A percentile compares a stretch with the other conserved stretches of the same genome.
Evolutionary conservation across 2,797 vertebrate species (phyloP).

Genomic region (Melanotaenia nigrans): DNA sequence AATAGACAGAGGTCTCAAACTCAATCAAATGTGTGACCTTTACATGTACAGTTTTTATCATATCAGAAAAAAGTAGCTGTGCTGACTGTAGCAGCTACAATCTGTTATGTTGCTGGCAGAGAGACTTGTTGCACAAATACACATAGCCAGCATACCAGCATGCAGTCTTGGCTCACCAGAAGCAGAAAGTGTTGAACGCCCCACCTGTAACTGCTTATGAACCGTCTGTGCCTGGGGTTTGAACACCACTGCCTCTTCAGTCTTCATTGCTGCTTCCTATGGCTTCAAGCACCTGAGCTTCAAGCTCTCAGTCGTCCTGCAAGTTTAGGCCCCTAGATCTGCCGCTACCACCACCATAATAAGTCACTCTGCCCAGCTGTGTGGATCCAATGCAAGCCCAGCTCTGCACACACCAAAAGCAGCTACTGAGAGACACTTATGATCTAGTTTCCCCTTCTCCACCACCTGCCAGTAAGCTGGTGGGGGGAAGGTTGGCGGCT

Average conservation of each 20-base stretch:
- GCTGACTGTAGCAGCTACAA: slow-evolving; percentile 1
- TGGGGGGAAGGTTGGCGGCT: slow-evolving; percentile 19
- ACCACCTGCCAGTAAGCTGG: slow-evolving; percentile 52
- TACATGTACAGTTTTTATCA: slow-evolving; percentile 3
- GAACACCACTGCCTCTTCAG: slow-evolving; percentile 33
- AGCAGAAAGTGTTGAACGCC: slow-evolving; percentile 35
- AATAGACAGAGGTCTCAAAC: slow-evolving; percentile 33
- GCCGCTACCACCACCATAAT: slow-evolving; percentile 48
- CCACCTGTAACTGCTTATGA: slow-evolving; percentile 68
- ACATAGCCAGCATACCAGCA: slow-evolving; percentile 51
- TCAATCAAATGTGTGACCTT: slow-evolving; percentile 1
- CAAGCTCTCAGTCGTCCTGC: background rate
- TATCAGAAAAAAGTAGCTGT: background rate
- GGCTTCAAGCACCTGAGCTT: slow-evolving; percentile 2
- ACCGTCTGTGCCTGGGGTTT: slow-evolving; percentile 35
- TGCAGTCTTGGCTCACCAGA: slow-evolving; percentile 34
- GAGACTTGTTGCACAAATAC: slow-evolving; percentile 54
- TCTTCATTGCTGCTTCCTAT: slow-evolving; percentile 19
- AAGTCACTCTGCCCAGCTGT: slow-evolving; percentile 23
- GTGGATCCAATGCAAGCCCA: slow-evolving; percentile 14
- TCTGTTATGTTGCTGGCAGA: slow-evolving; percentile 44
- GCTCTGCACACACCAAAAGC: slow-evolving; percentile 18
- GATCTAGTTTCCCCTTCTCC: slow-evolving; percentile 64
- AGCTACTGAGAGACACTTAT: slow-evolving; percentile 14
- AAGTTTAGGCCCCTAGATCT: slow-evolving; percentile 1